Base-by-base conservation (phyloP, 1,140 invertebrate genomes). In the Catajapyx aquilonaris region DNA sequence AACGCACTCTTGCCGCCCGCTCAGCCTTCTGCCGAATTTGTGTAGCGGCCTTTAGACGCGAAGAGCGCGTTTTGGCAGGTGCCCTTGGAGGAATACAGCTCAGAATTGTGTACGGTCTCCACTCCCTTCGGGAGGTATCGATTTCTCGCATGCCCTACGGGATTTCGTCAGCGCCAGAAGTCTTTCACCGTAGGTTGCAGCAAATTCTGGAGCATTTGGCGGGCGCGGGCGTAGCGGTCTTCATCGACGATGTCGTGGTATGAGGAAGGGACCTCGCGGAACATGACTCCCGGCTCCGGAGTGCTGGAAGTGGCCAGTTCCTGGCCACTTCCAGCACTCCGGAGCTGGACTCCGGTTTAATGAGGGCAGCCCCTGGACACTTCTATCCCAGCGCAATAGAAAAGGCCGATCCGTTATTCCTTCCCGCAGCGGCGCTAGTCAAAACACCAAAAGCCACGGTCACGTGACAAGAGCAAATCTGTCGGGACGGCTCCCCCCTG, bases 341-440 rank as follows among this genome's bases (percentile, higher is more conserved):
- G n/a, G n/a, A n/a, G 44, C 48, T 41, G 48, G 52, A 39, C 41
- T 62, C n/a, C 52, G 48, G 36, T 46, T 61, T 34, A 57, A 60
- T 47, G 43, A n/a, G n/a, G n/a, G n/a, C n/a, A n/a, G n/a, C n/a
- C n/a, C n/a, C n/a, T n/a, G n/a, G n/a, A n/a, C n/a, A n/a, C n/a
- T n/a, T n/a, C n/a, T n/a, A n/a, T n/a, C n/a, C n/a, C n/a, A n/a
- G n/a, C n/a, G n/a, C n/a, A n/a, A n/a, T n/a, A n/a, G n/a, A n/a
- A n/a, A n/a, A n/a, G n/a, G n/a, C n/a, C n/a, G n/a, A n/a, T n/a
- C n/a, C n/a, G n/a, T n/a, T n/a, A n/a, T n/a, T n/a, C n/a, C n/a
- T n/a, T n/a, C n/a, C n/a, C n/a, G n/a, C n/a, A n/a, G n/a, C n/a
- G n/a, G n/a, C n/a, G n/a, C n/a, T n/a, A n/a, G n/a, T n/a, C n/a